phyloP scores from a whole-genome alignment of 2,888 invertebrate genomes.

The Conomelus anceps region DNA sequence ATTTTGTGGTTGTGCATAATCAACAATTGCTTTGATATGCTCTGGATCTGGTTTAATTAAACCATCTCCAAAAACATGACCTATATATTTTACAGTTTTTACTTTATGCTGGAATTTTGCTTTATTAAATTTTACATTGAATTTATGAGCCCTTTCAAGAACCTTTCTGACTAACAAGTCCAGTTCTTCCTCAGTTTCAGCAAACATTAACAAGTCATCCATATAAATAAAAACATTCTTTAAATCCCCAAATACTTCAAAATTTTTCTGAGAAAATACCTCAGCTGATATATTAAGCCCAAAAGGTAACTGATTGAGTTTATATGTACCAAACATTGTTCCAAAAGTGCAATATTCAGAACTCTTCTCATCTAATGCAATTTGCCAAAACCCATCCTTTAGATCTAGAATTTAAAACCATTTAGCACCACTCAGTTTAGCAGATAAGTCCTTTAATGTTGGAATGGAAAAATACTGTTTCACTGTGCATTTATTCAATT shows the following conservation, averaged over 20 bases:
- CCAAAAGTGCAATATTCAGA: slow-evolving; percentile 20
- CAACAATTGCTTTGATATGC: slow-evolving; percentile 10
- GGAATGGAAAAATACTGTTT: slow-evolving; percentile 20
- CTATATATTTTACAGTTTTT: slow-evolving; percentile 18
- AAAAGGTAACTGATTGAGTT: slow-evolving; percentile 23
- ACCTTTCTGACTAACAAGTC: slow-evolving; percentile 28
- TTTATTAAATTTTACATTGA: slow-evolving; percentile 23
- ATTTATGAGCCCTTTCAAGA: slow-evolving; percentile 24
- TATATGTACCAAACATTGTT: slow-evolving; percentile 27
- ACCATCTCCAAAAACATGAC: slow-evolving; percentile 7
- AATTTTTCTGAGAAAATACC: slow-evolving; percentile 31
- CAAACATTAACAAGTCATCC: slow-evolving; percentile 35
- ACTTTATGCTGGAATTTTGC: slow-evolving; percentile 21
- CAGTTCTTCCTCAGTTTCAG: slow-evolving; percentile 30
- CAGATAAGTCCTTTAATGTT: slow-evolving; percentile 31
- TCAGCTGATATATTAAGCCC: slow-evolving; percentile 29
- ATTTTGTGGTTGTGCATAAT: neutral
- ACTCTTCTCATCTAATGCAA: slow-evolving; percentile 11
- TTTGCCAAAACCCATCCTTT: slow-evolving; percentile 25
- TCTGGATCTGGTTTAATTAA: neutral
- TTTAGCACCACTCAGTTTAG: slow-evolving; percentile 31
- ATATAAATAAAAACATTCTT: slow-evolving; percentile 33
- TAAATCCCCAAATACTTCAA: slow-evolving; percentile 31
- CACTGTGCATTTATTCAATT: slow-evolving; percentile 25
- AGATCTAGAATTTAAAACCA: slow-evolving; percentile 31